Evolutionary conservation across 2,888 invertebrate species (phyloP), one percentile per base, ranked within the genome.

Genomic region (Liopterus haemorrhoidalis): DNA sequence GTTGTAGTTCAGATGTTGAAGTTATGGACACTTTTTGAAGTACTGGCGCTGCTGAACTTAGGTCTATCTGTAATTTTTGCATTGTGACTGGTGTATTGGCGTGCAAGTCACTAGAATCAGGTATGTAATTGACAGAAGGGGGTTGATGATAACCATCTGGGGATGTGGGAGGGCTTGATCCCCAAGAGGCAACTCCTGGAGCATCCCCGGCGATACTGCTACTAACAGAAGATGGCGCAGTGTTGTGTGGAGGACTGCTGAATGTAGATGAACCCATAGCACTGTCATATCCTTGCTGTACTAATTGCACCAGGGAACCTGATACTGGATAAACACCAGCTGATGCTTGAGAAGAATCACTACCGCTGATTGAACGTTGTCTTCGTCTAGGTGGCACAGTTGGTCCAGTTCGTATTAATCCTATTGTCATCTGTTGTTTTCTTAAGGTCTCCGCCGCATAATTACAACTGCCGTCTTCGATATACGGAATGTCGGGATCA

Each of bases 401-500:
- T n/a, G 66, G 63, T n/a, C 48, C 47, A 22, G 5, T 52, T 53
- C 59, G 57, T 1, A 64, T 54, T 16, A 65, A 52, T 43, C 68
- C 69, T 40, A 68, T 60, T 3, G 67, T 65, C 51, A 69, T 60
- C 42, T 65, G 66, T 42, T 66, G 66, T 44, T 60, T 59, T 16
- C 62, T 60, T 46, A 55, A 52, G 31, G 49, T 39, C 30, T 54
- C 43, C 49, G 50, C 46, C 37, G 54, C 49, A 39, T 54, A 69
- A 66, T 53, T 60, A 53, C 55, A 63, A 33, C 61, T 66, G 20
- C 56, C 64, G 47, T 81, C 80, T 63, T 82, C 82, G 57, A 81
- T 81, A 57, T 71, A 82, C 49, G 81, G 81, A 70, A 82, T 81
- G 71, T 81, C 80, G 48, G 71, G 65, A 56, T 78, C 74, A 57